phyloP scores from a whole-genome alignment of 2,888 invertebrate genomes.

The Strigamia maritima region DNA sequence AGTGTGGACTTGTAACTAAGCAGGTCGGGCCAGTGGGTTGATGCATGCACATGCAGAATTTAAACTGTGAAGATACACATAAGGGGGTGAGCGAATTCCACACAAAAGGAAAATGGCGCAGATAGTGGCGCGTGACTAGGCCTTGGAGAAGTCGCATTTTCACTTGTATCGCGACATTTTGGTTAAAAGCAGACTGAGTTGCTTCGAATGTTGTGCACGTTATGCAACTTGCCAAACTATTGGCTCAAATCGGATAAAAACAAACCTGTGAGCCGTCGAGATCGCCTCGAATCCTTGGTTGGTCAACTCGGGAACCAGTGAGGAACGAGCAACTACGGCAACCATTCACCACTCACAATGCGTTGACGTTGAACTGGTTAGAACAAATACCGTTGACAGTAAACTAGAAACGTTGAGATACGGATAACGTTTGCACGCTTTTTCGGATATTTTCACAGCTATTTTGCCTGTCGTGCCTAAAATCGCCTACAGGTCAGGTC shows the following conservation, averaged over 20 bases:
- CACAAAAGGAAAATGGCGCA: slow-evolving; percentile 25
- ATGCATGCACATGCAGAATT: not conserved
- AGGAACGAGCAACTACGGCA: slow-evolving; percentile 36
- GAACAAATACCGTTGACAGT: not conserved
- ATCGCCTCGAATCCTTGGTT: slow-evolving; percentile 38
- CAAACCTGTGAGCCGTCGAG: slow-evolving; percentile 39
- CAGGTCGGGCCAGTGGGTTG: not conserved
- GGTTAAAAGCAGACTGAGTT: not conserved
- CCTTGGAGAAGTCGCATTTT: not conserved
- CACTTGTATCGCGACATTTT: not conserved
- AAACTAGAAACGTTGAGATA: not conserved
- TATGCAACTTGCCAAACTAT: slow-evolving; percentile 40
- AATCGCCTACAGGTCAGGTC: not conserved
- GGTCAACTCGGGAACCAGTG: slow-evolving; percentile 40
- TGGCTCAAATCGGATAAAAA: slow-evolving; percentile 40
- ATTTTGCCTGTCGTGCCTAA: not conserved
- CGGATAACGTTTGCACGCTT: not conserved
- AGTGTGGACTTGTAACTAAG: not conserved
- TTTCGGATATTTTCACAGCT: not conserved
- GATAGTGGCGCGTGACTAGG: not conserved
- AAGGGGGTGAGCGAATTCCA: not conserved
- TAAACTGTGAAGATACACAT: not conserved
- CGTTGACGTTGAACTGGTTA: not conserved
- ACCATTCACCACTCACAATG: slow-evolving; percentile 38
- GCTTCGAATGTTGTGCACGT: slow-evolving; percentile 37